Evolutionary conservation across 2,797 vertebrate species (phyloP).

Genomic region (Gallirallus australis): DNA sequence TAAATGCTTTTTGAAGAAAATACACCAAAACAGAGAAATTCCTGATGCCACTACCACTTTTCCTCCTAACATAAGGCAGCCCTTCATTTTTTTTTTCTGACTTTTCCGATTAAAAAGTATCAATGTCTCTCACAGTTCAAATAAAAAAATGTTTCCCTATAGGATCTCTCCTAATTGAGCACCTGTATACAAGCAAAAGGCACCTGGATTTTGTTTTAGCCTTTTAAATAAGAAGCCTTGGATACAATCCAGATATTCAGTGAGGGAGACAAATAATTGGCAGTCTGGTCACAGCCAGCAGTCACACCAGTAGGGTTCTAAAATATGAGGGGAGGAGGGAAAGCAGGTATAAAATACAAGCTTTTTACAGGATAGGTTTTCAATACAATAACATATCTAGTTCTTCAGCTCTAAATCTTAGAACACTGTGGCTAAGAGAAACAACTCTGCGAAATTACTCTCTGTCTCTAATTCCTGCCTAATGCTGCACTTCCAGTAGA

Average conservation of each 20-base stretch:
- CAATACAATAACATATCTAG: not conserved
- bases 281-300: conserved; percentile 12
- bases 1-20: not conserved
- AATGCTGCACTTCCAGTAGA: not conserved
- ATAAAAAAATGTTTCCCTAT: not conserved
- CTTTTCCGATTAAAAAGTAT: not conserved
- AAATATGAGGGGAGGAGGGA: not conserved
- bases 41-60: not conserved
- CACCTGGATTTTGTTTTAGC: conserved; percentile 20
- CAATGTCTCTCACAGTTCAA: not conserved
- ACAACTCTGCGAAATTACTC: not conserved
- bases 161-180: not conserved
- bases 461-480: not conserved
- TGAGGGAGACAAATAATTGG: not conserved
- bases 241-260: not conserved
- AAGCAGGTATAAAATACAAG: not conserved
- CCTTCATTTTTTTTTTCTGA: not conserved
- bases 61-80: not conserved
- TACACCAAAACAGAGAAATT: not conserved
- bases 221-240: conserved; percentile 14
- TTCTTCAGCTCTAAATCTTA: not conserved
- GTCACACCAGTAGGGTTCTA: not conserved
- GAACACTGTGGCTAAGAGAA: not conserved
- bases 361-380: not conserved
- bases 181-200: conserved; percentile 1